Conservation (phyloP, 2,113 vertebrate species). For the Oryzias curvinotus region DNA sequence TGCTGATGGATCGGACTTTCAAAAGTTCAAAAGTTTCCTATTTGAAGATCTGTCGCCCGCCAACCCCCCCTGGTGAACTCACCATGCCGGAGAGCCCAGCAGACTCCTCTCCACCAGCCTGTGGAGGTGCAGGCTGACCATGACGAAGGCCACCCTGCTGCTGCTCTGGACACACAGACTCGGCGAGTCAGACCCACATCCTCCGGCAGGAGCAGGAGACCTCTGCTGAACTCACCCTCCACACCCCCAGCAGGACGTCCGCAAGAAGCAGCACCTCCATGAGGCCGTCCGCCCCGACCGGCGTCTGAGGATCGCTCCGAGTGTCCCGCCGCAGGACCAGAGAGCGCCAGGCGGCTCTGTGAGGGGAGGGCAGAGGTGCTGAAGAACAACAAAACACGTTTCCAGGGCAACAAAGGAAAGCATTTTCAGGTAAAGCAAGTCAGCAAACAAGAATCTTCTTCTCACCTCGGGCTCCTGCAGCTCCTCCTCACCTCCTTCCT, state of each 20-base stretch:
- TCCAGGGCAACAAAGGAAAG: no score
- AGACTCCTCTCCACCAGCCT: constrained; percentile 58
- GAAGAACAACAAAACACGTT: no score
- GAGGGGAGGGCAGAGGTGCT: background rate
- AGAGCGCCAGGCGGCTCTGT: constrained; percentile 50
- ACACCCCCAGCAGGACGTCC: constrained; percentile 38
- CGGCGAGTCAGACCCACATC: no score
- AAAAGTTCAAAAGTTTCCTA: no score
- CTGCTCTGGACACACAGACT: constrained; percentile 21
- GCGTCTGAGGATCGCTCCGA: rapidly evolving
- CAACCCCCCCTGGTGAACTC: background rate
- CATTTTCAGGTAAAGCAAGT: no score
- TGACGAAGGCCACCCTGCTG: constrained; percentile 44
- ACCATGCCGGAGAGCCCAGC: constrained; percentile 56
- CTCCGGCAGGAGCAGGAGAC: no score
- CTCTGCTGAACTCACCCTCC: constrained; percentile 39
- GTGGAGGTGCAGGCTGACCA: constrained; percentile 57
- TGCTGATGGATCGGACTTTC: no score
- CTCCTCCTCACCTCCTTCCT: background rate
- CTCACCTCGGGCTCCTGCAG: constrained; percentile 1
- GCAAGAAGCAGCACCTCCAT: constrained; percentile 14
- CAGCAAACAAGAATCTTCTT: background rate
- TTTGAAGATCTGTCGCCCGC: no score
- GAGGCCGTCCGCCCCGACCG: constrained; percentile 22
- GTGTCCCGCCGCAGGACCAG: constrained; percentile 28